Base-by-base conservation (phyloP, 2,888 invertebrate species). In the Rhodophaea formosa region DNA sequence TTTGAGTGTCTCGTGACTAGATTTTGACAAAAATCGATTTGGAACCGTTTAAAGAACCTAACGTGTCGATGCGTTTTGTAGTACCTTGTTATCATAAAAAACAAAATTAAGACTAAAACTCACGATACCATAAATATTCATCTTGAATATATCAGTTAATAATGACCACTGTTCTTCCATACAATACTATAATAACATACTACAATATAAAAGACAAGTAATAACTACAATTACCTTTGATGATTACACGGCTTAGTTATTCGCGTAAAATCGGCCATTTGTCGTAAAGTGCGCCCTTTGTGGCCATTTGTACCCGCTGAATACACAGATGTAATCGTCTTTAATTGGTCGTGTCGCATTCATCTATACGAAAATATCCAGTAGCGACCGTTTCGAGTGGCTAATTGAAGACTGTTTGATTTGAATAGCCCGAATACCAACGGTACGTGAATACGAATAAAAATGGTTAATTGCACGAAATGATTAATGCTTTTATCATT, bases 321-420 rank as follows among this genome's bases (percentile, higher is more conserved):
- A 72, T 69, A 73, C 65, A 70, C 75, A 74, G 76, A 76, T 67
- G 68, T 80, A 80, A 81, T 80, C 74, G 72, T 62, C 72, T 80
- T 77, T 82, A 83, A 84, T 82, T 83, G 79, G 66, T 71, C 66
- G 68, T 75, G 75, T 75, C 75, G 72, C 70, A 72, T 79, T 77
- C 71, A 73, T 68, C 68, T 56, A 62, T 57, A 59, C 62, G 59
- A 65, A 62, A 60, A 63, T 44, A 60, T 53, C 57, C 54, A 39
- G 49, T 53, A 52, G 32, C 42, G 14, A 29, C 39, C 23, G 42
- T 56, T 56, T 56, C 56, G 49, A 56, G 49, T 42, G 56, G 49
- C 56, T 23, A 43, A 39, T 56, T 47, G 23, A 16, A 35, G 32
- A 39, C 16, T 55, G 7, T n/a, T 32, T 35, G 35, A 8, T n/a